Evolutionary conservation across 2,113 vertebrate genomes (phyloP).

Genomic region (Scomber scombrus): DNA sequence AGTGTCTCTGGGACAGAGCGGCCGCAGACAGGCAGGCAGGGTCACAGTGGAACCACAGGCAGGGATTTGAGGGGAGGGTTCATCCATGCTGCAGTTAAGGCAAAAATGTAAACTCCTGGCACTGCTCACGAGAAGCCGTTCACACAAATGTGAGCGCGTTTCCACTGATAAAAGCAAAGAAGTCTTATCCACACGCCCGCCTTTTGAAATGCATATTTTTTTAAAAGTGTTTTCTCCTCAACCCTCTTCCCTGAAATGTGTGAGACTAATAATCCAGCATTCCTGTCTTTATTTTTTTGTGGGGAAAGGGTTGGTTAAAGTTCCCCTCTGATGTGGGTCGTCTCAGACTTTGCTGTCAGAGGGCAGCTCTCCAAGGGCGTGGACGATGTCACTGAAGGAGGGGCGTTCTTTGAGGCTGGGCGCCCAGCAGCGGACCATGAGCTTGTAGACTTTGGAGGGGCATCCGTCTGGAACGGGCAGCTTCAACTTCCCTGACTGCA

Average conservation of each 20-base stretch:
- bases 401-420: constrained; percentile 94
- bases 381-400: constrained; percentile 93
- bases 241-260: constrained; percentile 82
- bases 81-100: constrained; percentile 76
- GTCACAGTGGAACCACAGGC: constrained; percentile 62
- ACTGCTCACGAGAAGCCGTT: constrained; percentile 45
- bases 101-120: constrained; percentile 71
- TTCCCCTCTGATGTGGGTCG: constrained; percentile 35
- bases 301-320: constrained; percentile 15
- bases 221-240: constrained; percentile 60
- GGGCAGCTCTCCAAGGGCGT: constrained; percentile 87
- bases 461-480: constrained; percentile 90
- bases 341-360: constrained; percentile 94
- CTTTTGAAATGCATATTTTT: constrained; percentile 75
- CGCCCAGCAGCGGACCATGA: constrained; percentile 96
- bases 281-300: constrained; percentile 65
- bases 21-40: constrained; percentile 36
- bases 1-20: constrained; percentile 48
- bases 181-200: constrained; percentile 56
- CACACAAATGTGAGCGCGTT: constrained; percentile 43
- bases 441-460: constrained; percentile 91
- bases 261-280: constrained; percentile 79
- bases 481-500: constrained; percentile 90
- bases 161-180: constrained; percentile 56
- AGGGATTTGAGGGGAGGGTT: constrained; percentile 36